Base-by-base conservation (phyloP, 1,140 invertebrate genomes). In the Aphelinus atriplicis region DNA sequence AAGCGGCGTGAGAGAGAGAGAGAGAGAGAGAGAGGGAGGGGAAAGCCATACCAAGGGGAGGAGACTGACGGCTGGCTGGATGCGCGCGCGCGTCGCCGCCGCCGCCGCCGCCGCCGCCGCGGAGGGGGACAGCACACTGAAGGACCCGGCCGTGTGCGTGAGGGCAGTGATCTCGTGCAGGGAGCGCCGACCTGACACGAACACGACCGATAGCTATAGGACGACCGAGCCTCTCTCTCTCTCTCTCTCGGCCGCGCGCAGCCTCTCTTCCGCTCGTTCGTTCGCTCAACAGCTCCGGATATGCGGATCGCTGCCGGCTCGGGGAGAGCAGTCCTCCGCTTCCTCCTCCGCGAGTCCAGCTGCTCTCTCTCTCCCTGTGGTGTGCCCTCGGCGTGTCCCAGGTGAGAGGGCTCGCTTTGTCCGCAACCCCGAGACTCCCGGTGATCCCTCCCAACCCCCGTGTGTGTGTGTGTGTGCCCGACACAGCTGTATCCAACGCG, bases 141-240 rank as follows among this genome's bases (percentile, higher is more conserved):
- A 82, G 81, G 82, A 81, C 78, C 78, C 82, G 84, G 83, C 26
- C 26, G 84, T 86, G 81, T 83, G 84, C 81, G 85, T 83, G 85
- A 87, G 86, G 85, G 84, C 86, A 88, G 86, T 87, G 86, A 87
- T 87, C 86, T 88, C 84, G 85, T 79, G 26, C 26, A 82, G 86
- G 84, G 86, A 88, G 86, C 86, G 85, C 81, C 85, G 86, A 88
- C 86, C 85, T 86, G 85, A 85, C 85, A 83, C 84, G 83, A 83
- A 81, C 81, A 56, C 60, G 60, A 63, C 68, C 68, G 77, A 78
- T 80, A 78, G 76, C 74, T 80, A 76, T 79, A 79, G 80, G 78
- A 80, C 76, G 75, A 73, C 70, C 67, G 75, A 77, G 60, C 75
- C 73, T 71, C 69, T 72, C 58, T 71, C 67, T n/a, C 26, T 26